These are phyloP conservation scores for Macrophya annulata DNA, from an alignment of 2,888 invertebrate genomes.

Conservation along the genomic window DNA sequence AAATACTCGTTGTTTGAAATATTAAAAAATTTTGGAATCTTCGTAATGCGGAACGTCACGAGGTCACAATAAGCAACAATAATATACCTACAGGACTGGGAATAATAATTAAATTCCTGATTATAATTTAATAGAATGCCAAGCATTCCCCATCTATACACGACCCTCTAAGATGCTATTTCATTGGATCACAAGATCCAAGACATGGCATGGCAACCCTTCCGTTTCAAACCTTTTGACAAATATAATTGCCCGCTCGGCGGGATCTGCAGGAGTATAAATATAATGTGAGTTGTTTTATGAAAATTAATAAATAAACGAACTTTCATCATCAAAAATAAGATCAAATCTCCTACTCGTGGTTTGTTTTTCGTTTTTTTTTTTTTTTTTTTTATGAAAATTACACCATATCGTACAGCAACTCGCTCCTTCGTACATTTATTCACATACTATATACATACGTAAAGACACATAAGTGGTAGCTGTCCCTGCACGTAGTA, in stretches of 20 bases:
- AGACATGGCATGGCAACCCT: conserved; percentile 15
- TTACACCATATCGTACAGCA: neutral
- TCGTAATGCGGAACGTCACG: neutral
- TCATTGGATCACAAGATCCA: conserved; percentile 9
- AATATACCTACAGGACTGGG: conserved; percentile 11
- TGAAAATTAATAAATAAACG: neutral
- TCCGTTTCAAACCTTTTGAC: conserved; percentile 22
- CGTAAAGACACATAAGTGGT: neutral
- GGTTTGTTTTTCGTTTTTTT: too few relatives aligned
- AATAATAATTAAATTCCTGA: conserved; percentile 53
- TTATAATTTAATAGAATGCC: conserved; percentile 52
- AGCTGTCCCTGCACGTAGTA: neutral
- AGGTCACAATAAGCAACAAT: conserved; percentile 21
- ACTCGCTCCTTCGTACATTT: conserved; percentile 28
- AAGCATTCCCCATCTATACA: conserved; percentile 42
- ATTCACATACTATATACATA: neutral
- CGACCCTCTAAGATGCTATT: conserved; percentile 9
- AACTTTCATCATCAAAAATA: neutral
- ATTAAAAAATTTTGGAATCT: neutral
- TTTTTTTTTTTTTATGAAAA: neutral
- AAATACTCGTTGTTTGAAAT: neutral
- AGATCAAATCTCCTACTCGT: neutral
- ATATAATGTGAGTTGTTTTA: neutral
- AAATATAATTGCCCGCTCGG: conserved; percentile 12
- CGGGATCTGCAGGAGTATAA: neutral